Evolutionary conservation across 2,113 vertebrate genomes (phyloP).

Genomic region (Rhodinocichla rosea): DNA sequence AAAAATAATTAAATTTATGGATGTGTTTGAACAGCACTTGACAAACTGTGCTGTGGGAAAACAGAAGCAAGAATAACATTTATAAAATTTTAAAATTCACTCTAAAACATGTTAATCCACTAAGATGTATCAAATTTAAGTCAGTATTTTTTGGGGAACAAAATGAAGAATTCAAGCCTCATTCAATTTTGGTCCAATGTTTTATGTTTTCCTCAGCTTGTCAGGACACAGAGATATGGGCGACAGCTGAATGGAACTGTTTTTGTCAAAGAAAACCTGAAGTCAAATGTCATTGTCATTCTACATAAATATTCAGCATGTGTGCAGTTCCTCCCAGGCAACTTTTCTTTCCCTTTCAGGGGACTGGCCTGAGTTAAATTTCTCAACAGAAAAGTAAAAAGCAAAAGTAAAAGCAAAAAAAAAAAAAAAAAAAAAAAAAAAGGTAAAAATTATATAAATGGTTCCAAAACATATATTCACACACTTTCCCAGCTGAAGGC

Average conservation of each 20-base stretch:
- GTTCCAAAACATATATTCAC: not conserved
- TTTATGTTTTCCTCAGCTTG: constrained; percentile 14
- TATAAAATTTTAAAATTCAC: not conserved
- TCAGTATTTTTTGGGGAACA: not conserved
- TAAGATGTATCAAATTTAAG: not conserved
- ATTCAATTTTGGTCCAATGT: not conserved
- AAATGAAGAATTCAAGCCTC: not conserved
- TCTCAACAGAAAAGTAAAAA: not conserved
- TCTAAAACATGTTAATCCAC: not conserved
- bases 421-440: not conserved
- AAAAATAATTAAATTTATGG: not conserved
- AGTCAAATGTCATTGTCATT: constrained; percentile 43
- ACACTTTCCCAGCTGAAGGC: not conserved
- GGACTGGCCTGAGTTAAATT: not conserved
- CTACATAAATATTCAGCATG: constrained; percentile 30
- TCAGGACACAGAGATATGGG: constrained; percentile 17
- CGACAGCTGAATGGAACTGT: constrained; percentile 27
- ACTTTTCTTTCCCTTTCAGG: not conserved
- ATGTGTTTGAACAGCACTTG: not conserved
- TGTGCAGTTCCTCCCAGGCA: not conserved
- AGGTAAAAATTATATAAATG: not conserved
- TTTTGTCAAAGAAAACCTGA: constrained; percentile 10
- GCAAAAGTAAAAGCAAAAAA: not conserved
- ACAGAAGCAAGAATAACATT: not conserved
- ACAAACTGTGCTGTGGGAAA: not conserved